Evolutionary conservation across 2,797 vertebrate genomes (phyloP), one percentile per base, ranked within the genome.

Genomic region (Crocidura indochinensis): DNA sequence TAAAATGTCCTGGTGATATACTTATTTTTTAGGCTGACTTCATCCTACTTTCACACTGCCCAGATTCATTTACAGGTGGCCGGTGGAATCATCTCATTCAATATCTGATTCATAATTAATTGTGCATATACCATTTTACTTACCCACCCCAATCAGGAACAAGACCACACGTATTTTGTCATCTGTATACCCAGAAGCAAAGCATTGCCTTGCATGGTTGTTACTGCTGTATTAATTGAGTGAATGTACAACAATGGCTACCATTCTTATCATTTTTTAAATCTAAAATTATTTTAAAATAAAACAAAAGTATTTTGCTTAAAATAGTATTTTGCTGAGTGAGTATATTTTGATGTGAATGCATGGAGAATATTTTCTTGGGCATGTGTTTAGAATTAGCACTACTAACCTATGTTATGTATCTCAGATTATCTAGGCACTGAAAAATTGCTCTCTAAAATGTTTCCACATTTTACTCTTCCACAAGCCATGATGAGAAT

Each of bases 101-200:
- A 53, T 53, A 53, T 53, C 11, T 38, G 38, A 53, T 14, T 14
- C 5, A 53, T 53, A 53, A 53, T 53, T 53, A 14, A 53, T 17
- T 14, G 51, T 53, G 51, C 17, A 53, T 53, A 53, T 53, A 53
- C 11, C 51, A 53, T 17, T 17, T 53, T 12, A 53, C 15, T 12
- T 53, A 17, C 17, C 10, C 17, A 10, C 51, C 12, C 51, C 17
- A 12, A 53, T 53, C 12, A 14, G 51, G 12, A 53, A 53, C 51
- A 53, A 53, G 11, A 53, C 51, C 51, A 12, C 51, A 53, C 67
- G 78, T 84, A n/a, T 93, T 88, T 90, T 78, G 62, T 92, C 76
- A 79, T 38, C 51, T 76, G 60, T 12, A 72, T 26, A 81, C 88
- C 62, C 29, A 31, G 71, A 79, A 78, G 29, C 44, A 78, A 92